A percentile compares a stretch with the other conserved stretches of the same genome.
phyloP scores from a whole-genome alignment of 2,797 vertebrate genomes.

The Gymnodraco acuticeps region DNA sequence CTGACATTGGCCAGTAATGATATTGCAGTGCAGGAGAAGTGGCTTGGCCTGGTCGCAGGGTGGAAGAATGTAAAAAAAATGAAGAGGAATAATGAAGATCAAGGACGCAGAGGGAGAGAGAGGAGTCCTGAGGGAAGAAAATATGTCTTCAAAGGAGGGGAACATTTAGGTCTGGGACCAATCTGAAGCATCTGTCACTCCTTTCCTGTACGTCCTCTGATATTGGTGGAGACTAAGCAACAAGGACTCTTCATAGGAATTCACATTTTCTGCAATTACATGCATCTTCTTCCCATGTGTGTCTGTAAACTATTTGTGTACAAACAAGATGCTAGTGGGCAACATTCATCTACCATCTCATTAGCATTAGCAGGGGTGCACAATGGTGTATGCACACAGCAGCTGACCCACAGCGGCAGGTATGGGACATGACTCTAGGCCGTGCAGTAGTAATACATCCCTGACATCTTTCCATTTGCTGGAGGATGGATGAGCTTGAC shows the following conservation, averaged over 20 bases:
- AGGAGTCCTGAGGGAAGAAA: conserved; percentile 37
- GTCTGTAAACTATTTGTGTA: conserved; percentile 19
- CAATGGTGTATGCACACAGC: conserved; percentile 27
- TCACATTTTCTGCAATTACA: conserved; percentile 3
- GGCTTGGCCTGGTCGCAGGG: neutral
- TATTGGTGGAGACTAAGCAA: conserved; percentile 18
- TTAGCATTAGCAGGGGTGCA: conserved; percentile 3
- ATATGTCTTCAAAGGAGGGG: conserved; percentile 48
- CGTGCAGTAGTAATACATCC: conserved; percentile 22
- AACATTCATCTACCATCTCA: conserved; percentile 4
- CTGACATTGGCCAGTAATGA: neutral
- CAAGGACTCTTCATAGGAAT: neutral
- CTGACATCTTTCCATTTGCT: conserved; percentile 54
- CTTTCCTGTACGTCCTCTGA: conserved; percentile 54
- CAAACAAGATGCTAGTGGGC: conserved; percentile 19
- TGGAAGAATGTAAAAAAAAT: conserved; percentile 27
- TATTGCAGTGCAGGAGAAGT: neutral
- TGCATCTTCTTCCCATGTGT: conserved; percentile 1
- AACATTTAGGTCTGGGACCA: conserved; percentile 64
- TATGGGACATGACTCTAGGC: conserved; percentile 10
- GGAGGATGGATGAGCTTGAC: conserved; percentile 69
- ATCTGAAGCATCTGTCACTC: conserved; percentile 63
- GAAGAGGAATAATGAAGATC: conserved; percentile 29
- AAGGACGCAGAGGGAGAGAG: conserved; percentile 17
- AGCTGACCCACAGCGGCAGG: conserved; percentile 34